These are phyloP conservation scores for Metalampra italica DNA, from an alignment of 2,888 invertebrate genomes.

Conservation along the genomic window DNA sequence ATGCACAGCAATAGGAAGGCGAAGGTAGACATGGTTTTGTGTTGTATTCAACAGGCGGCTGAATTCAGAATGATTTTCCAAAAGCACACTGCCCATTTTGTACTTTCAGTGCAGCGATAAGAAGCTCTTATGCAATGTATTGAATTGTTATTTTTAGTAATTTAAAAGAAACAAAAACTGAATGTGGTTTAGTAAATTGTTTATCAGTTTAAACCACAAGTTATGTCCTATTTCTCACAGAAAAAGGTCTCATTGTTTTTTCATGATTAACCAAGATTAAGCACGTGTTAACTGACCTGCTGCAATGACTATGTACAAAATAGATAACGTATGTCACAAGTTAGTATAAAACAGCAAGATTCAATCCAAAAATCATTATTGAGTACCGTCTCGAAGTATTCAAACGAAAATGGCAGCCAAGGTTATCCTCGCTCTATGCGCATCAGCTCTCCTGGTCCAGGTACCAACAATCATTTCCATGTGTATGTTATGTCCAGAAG, in stretches of 20 bases:
- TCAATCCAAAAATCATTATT: neutral
- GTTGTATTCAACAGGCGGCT: neutral
- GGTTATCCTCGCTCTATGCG: slow-evolving; percentile 19
- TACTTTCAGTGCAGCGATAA: neutral
- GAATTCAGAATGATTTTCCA: slow-evolving; percentile 21
- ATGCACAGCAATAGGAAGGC: slow-evolving; percentile 28
- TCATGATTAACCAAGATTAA: too few relatives aligned
- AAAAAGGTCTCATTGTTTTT: too few relatives aligned
- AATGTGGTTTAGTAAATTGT: too few relatives aligned
- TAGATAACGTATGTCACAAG: neutral
- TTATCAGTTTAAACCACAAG: too few relatives aligned
- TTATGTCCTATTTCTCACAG: too few relatives aligned
- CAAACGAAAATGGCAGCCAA: slow-evolving; percentile 21
- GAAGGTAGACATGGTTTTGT: slow-evolving; percentile 30
- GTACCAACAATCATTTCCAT: slow-evolving; percentile 5
- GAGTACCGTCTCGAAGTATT: slow-evolving; percentile 25
- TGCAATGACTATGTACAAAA: too few relatives aligned
- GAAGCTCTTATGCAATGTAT: too few relatives aligned
- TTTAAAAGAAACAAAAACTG: too few relatives aligned
- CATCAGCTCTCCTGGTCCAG: slow-evolving; percentile 24
- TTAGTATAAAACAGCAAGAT: neutral
- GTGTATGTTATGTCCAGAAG: too few relatives aligned
- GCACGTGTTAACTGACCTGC: too few relatives aligned
- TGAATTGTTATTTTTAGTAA: too few relatives aligned
- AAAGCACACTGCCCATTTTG: neutral